These are phyloP conservation scores for Scaptomyza flava DNA, from an alignment of 2,888 invertebrate species.

Conservation along the genomic window DNA sequence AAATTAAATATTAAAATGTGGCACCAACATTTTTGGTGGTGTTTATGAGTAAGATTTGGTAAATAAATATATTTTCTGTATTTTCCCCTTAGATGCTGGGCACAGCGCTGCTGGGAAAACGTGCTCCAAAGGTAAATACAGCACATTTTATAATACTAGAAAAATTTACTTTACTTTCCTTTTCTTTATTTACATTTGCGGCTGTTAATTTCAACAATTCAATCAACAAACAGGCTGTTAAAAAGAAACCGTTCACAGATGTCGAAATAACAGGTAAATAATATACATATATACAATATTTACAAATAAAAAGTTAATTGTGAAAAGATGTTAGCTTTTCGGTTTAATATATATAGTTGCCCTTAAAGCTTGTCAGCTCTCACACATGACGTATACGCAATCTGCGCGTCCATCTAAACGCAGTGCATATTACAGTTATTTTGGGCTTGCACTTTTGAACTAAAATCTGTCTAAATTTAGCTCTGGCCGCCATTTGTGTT, in stretches of 20 bases:
- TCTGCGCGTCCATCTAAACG: slow-evolving; percentile 1
- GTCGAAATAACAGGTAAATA: slow-evolving; percentile 83
- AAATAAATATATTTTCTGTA: slow-evolving; percentile 20
- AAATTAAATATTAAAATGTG: no score
- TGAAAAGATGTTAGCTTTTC: background rate
- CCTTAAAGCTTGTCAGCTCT: no score
- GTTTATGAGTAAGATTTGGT: background rate
- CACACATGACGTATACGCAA: slow-evolving; percentile 49
- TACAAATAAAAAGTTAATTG: background rate
- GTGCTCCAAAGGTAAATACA: slow-evolving; percentile 82
- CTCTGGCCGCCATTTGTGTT: slow-evolving; percentile 52
- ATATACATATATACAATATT: slow-evolving; percentile 6
- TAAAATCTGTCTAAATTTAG: slow-evolving; percentile 35
- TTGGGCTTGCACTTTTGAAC: slow-evolving; percentile 36
- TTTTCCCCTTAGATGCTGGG: slow-evolving; percentile 82
- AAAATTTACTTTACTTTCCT: slow-evolving; percentile 19
- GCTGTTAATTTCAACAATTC: slow-evolving; percentile 7
- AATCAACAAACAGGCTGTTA: slow-evolving; percentile 77
- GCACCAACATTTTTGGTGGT: slow-evolving; percentile 14
- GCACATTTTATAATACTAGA: no score
- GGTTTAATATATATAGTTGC: background rate
- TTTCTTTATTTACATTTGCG: slow-evolving; percentile 28
- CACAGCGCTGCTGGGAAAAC: slow-evolving; percentile 84
- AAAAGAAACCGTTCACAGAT: slow-evolving; percentile 85
- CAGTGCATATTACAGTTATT: slow-evolving; percentile 6